Conservation (phyloP, 53 echinoderm and acorn worm genomes). For the Luidia sarsii region DNA sequence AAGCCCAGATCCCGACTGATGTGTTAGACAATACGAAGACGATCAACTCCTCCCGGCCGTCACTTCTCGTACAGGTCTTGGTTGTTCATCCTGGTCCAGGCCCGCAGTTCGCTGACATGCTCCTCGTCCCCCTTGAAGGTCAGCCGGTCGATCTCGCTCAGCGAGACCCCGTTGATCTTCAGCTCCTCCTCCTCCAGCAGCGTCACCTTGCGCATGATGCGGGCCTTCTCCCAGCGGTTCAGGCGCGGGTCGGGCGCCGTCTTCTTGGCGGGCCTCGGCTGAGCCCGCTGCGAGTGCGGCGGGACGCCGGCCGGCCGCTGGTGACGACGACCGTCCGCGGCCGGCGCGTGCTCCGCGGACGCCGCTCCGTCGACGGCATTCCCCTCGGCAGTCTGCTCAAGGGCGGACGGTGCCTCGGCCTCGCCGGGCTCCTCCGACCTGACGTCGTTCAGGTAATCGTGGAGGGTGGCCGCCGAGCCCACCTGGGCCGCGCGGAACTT, state of each 20-base stretch:
- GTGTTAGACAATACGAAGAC: too few relatives aligned
- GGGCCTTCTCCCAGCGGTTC: constrained; percentile 64
- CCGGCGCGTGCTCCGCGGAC: background rate
- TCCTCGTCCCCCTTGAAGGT: constrained; percentile 69
- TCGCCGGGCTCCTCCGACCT: constrained; percentile 49
- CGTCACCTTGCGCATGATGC: constrained; percentile 55
- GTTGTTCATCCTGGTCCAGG: constrained; percentile 4
- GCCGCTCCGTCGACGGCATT: background rate
- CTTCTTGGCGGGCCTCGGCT: background rate
- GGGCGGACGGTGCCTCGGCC: background rate
- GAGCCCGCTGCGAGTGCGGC: background rate
- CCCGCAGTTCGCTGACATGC: constrained; percentile 8
- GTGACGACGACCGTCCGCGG: background rate
- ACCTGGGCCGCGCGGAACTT: constrained; percentile 68
- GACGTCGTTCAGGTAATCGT: constrained; percentile 69
- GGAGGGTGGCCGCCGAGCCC: constrained; percentile 77
- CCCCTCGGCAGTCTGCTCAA: background rate
- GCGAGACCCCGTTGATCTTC: constrained; percentile 76
- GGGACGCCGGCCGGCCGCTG: background rate
- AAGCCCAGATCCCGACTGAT: too few relatives aligned
- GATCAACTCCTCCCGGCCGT: too few relatives aligned
- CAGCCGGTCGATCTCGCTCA: constrained; percentile 85
- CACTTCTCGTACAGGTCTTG: constrained; percentile 5
- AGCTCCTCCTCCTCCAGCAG: constrained; percentile 78
- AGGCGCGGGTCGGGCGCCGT: constrained; percentile 39